These are phyloP conservation scores for Helleia helle DNA, from an alignment of 2,888 invertebrate genomes.

Conservation along the genomic window DNA sequence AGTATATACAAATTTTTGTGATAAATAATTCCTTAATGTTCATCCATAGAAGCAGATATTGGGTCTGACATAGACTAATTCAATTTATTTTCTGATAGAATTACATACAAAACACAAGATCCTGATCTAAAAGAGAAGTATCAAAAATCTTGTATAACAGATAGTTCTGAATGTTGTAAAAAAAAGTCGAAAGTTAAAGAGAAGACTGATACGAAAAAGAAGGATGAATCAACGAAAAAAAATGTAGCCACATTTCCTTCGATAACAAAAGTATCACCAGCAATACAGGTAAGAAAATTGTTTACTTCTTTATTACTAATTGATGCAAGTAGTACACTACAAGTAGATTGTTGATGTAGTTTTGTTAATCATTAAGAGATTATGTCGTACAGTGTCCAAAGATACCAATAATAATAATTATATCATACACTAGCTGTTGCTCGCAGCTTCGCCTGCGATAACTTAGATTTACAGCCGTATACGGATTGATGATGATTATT, in stretches of 20 bases:
- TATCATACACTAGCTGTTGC: too few species aligned
- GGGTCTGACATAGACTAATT: not conserved
- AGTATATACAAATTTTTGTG: not conserved
- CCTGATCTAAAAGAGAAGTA: conserved; percentile 45
- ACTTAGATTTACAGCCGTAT: too few species aligned
- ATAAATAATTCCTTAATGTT: not conserved
- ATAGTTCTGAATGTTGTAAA: conserved; percentile 55
- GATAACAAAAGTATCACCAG: conserved; percentile 48
- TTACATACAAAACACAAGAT: conserved; percentile 53
- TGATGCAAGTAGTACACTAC: too few species aligned
- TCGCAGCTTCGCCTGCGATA: too few species aligned
- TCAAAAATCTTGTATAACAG: conserved; percentile 43
- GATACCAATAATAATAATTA: too few species aligned
- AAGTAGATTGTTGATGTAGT: too few species aligned
- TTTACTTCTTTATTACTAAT: too few species aligned
- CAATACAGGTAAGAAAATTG: conserved; percentile 68
- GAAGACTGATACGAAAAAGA: conserved; percentile 32
- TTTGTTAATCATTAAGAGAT: too few species aligned
- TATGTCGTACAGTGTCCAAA: too few species aligned
- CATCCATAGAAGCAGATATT: not conserved
- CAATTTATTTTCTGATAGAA: conserved; percentile 35
- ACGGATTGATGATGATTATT: too few species aligned
- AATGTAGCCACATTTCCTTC: conserved; percentile 26
- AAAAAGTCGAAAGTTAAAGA: conserved; percentile 36
- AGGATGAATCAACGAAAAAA: conserved; percentile 24